A percentile compares a stretch with the other conserved stretches of the same genome.
phyloP scores from a whole-genome alignment of 1,140 invertebrate species.

The Zaprionus ornatus region DNA sequence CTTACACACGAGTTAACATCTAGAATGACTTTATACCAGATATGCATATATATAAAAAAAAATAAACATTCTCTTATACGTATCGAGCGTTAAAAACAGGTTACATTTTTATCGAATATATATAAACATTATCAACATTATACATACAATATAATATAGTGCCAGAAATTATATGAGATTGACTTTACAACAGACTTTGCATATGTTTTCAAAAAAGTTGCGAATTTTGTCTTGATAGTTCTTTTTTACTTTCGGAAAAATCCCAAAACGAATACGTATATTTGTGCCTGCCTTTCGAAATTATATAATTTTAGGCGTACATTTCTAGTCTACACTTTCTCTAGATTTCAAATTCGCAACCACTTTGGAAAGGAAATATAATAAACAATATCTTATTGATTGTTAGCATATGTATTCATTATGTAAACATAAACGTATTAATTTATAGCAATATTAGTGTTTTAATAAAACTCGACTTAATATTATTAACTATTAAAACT shows the following conservation, averaged over 20 bases:
- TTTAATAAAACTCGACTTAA: constrained; percentile 35
- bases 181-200: constrained; percentile 18
- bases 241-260: neutral
- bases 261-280: constrained; percentile 25
- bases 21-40: constrained; percentile 45
- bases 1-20: constrained; percentile 21
- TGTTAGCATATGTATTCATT: constrained; percentile 24
- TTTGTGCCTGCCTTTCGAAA: constrained; percentile 31
- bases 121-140: constrained; percentile 11
- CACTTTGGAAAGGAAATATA: constrained; percentile 14
- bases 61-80: constrained; percentile 34
- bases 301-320: constrained; percentile 16
- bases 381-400: constrained; percentile 16
- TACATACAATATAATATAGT: constrained; percentile 34
- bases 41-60: constrained; percentile 30
- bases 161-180: constrained; percentile 56
- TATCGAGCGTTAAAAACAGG: constrained; percentile 46
- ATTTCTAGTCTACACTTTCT: constrained; percentile 30
- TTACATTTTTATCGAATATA: constrained; percentile 38
- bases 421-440: constrained; percentile 43
- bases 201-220: constrained; percentile 38
- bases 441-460: constrained; percentile 52
- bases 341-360: constrained; percentile 11
- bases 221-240: constrained; percentile 2
- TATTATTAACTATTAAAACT: constrained; percentile 38